Percentiles rank a stretch among this genome's conserved stretches.
Conservation (phyloP, 2,888 invertebrate genomes). For the Proisotoma minuta region DNA sequence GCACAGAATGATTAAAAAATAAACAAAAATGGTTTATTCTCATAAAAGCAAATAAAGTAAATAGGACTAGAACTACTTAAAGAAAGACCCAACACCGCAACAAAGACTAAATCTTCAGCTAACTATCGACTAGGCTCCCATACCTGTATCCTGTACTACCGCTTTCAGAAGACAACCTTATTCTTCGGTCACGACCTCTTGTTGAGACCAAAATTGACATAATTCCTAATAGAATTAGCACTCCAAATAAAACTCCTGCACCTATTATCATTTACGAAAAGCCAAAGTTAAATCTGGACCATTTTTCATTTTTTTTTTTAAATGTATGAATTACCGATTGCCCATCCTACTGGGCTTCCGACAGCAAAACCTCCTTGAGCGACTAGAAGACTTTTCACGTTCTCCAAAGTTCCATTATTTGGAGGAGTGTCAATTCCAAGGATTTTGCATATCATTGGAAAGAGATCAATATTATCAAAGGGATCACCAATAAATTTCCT, state of each 20-base stretch:
- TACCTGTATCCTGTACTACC: constrained; percentile 18
- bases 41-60: not conserved
- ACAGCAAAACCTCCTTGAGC: constrained; percentile 21
- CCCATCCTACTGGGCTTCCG: constrained; percentile 40
- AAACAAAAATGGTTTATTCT: not conserved
- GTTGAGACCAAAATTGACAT: constrained; percentile 33
- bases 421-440: constrained; percentile 55
- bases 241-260: constrained; percentile 37
- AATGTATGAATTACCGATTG: constrained; percentile 29
- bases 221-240: constrained; percentile 36
- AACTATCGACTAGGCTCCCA: not conserved
- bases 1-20: not conserved
- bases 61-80: not conserved
- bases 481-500: constrained; percentile 50
- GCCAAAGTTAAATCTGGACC: too few relatives aligned
- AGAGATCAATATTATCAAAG: constrained; percentile 63
- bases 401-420: constrained; percentile 54
- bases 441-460: constrained; percentile 61
- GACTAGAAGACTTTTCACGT: constrained; percentile 18
- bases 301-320: not conserved
- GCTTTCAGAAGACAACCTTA: not conserved
- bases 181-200: not conserved
- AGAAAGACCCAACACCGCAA: not conserved
- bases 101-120: not conserved
- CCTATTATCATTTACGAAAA: constrained; percentile 23